Percentiles rank a stretch among this genome's conserved stretches.
Evolutionary conservation across 1,140 invertebrate species (phyloP).

Genomic region (Vanessa atalanta): DNA sequence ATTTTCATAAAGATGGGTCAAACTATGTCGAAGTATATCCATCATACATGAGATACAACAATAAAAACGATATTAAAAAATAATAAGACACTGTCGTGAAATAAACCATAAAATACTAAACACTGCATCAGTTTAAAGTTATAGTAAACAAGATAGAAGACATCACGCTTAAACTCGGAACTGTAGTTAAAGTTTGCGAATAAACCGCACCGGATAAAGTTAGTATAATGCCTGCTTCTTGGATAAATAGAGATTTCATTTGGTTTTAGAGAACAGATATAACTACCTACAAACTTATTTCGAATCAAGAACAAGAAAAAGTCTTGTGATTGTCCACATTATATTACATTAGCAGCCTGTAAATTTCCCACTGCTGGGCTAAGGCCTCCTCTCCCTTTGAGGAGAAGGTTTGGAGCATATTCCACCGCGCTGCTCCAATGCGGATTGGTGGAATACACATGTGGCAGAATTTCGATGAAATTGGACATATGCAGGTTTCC

Average conservation of each 20-base stretch:
- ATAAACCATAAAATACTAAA: slow-evolving; percentile 2
- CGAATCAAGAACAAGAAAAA: background rate
- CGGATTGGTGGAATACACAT: background rate
- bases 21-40: too few relatives aligned
- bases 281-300: background rate
- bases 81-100: background rate
- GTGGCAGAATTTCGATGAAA: too few relatives aligned
- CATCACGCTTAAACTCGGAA: background rate
- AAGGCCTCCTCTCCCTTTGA: too few relatives aligned
- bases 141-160: slow-evolving; percentile 6
- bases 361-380: too few relatives aligned
- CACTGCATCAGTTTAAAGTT: background rate
- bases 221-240: background rate
- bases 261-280: background rate
- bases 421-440: too few relatives aligned
- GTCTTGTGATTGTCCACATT: too few relatives aligned
- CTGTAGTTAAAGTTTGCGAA: slow-evolving; percentile 6
- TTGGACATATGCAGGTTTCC: too few relatives aligned
- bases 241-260: slow-evolving; percentile 1
- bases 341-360: too few relatives aligned
- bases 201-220: background rate
- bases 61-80: background rate
- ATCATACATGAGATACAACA: background rate
- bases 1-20: too few relatives aligned
- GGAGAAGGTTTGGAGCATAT: too few relatives aligned